Evolutionary conservation across 2,797 vertebrate species (phyloP).

Genomic region (Pachyuromys duprasi): DNA sequence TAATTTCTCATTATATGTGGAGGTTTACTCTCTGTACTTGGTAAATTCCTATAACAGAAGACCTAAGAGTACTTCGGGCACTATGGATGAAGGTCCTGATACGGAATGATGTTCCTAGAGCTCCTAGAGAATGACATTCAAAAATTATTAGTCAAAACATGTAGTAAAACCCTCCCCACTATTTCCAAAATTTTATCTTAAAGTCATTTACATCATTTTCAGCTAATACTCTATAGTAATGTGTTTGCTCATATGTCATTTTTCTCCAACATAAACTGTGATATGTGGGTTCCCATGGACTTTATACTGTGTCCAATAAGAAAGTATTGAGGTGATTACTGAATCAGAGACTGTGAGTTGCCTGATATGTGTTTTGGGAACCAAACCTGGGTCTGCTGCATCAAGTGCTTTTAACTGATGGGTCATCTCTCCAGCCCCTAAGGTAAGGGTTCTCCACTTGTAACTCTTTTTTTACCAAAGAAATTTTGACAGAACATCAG

Average conservation of each 20-base stretch:
- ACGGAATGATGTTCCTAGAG: not conserved
- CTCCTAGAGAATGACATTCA: not conserved
- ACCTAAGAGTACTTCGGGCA: not conserved
- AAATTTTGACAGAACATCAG: not conserved
- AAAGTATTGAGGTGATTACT: not conserved
- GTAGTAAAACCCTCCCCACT: not conserved
- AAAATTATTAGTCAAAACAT: not conserved
- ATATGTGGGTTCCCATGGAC: not conserved
- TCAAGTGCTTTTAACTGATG: not conserved
- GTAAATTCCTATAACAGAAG: not conserved
- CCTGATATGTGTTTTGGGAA: not conserved
- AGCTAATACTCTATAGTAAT: not conserved
- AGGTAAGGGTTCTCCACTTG: not conserved
- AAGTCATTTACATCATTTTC: not conserved
- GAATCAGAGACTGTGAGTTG: not conserved
- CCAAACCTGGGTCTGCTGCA: too few relatives aligned
- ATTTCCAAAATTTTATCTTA: not conserved
- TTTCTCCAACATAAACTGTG: not conserved
- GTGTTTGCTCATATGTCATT: not conserved
- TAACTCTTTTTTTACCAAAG: not conserved
- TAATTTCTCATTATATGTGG: not conserved
- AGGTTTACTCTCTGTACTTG: not conserved
- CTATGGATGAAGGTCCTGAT: not conserved
- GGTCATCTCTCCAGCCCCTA: not conserved
- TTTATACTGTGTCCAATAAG: not conserved